Conservation (phyloP, 2,797 vertebrate genomes). For the Siniperca scherzeri region DNA sequence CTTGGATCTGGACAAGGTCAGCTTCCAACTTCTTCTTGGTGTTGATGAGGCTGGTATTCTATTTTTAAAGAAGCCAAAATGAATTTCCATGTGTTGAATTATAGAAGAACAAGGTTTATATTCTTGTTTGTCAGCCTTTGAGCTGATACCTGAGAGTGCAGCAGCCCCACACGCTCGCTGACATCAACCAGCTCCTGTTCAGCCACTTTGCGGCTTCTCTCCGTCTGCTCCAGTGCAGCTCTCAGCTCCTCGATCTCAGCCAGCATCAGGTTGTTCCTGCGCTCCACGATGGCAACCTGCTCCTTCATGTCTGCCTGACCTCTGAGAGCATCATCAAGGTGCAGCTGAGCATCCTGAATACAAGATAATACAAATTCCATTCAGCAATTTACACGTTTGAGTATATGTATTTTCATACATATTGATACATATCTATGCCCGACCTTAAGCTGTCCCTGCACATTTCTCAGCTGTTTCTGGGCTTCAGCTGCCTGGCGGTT, state of each 20-base stretch:
- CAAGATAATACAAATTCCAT: not conserved
- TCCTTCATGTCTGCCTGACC: conserved; percentile 90
- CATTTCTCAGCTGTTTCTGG: conserved; percentile 89
- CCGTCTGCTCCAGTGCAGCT: conserved; percentile 90
- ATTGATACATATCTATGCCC: not conserved
- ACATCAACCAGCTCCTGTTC: conserved; percentile 91
- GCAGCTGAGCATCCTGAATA: conserved; percentile 89
- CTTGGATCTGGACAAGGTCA: conserved; percentile 88
- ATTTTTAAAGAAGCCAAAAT: not conserved
- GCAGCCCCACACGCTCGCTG: conserved; percentile 88
- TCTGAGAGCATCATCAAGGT: conserved; percentile 89
- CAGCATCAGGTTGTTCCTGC: conserved; percentile 90
- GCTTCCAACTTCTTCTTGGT: conserved; percentile 89
- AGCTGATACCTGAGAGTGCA: conserved; percentile 81
- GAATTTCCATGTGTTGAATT: too few relatives aligned
- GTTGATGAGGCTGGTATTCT: conserved; percentile 89
- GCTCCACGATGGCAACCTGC: conserved; percentile 91
- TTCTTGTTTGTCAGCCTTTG: too few relatives aligned
- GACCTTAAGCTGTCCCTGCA: conserved; percentile 91
- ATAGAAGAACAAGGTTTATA: too few relatives aligned
- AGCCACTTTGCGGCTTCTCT: conserved; percentile 87
- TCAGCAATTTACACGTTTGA: not conserved
- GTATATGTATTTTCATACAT: not conserved
- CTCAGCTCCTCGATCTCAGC: conserved; percentile 92
- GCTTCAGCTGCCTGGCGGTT: conserved; percentile 88